Percentiles rank a stretch among this genome's conserved stretches.
These are phyloP conservation scores for Pycnonotus jocosus DNA, from an alignment of 2,113 vertebrate genomes.

Conservation along the genomic window DNA sequence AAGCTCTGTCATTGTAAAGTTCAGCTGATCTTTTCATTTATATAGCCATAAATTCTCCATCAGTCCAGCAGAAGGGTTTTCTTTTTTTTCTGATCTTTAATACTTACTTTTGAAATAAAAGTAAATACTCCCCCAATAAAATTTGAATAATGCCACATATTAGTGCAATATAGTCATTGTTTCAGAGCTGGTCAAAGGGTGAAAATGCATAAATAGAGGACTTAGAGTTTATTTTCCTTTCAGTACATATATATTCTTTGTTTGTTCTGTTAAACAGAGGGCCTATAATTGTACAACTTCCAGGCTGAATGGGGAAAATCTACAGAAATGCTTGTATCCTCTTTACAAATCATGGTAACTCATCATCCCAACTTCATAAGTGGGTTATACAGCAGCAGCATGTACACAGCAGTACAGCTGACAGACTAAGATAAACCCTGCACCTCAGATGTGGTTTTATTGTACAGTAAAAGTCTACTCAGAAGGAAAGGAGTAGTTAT, in stretches of 20 bases:
- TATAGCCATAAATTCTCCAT: not conserved
- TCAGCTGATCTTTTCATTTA: not conserved
- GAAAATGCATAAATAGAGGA: not conserved
- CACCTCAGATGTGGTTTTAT: not conserved
- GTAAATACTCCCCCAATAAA: not conserved
- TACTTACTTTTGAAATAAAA: slow-evolving; percentile 5
- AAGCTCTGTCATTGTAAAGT: not conserved
- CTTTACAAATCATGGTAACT: not conserved
- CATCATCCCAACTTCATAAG: not conserved
- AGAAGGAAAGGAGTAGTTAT: not conserved
- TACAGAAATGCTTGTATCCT: not conserved
- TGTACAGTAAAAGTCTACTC: not conserved
- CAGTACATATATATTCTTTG: not conserved
- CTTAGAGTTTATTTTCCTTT: not conserved
- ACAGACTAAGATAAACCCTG: not conserved
- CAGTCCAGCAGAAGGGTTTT: not conserved
- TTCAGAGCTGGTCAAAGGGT: not conserved
- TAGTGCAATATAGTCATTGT: not conserved
- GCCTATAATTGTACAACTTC: not conserved
- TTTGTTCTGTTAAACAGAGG: not conserved
- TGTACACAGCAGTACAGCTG: not conserved
- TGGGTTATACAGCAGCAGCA: not conserved
- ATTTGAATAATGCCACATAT: not conserved
- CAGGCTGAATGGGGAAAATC: not conserved
- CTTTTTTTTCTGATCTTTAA: not conserved